Evolutionary conservation across 2,888 invertebrate species (phyloP), one percentile per base, ranked within the genome.

Genomic region (Crocallis elinguaria): DNA sequence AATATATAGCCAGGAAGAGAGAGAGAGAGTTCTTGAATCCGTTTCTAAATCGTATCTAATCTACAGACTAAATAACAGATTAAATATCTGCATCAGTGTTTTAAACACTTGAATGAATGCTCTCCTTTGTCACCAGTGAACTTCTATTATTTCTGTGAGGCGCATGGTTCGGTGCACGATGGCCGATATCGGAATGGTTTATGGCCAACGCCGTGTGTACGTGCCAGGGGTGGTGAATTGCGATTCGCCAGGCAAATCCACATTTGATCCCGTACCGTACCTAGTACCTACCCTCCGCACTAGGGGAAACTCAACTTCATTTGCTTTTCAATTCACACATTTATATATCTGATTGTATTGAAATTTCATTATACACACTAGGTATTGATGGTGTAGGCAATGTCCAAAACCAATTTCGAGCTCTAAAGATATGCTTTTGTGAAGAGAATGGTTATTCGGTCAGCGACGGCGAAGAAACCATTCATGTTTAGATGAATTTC

Each of bases 141-240:
- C 66, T 59, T 65, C 72, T 71, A 70, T 70, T 76, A 75, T 77
- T 75, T 72, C 67, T 72, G 23, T 3, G 23, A 7, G 8, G 23
- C 23, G 23, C 23, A 8, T 64, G 70, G 70, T 64, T 73, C 70
- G 74, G 69, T 71, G 67, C 67, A 70, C 71, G 76, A 73, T 75
- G 75, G 73, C 79, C 77, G 77, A 83, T 86, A 83, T 82, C 77
- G 65, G 71, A 75, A 81, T 86, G 77, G 77, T 86, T 86, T 85
- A 86, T 84, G 71, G 75, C 73, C 77, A 70, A 75, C 78, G 79
- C 73, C 73, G 62, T 71, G 60, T 69, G 71, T 71, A 82, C 84
- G 84, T 86, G 86, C 71, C 65, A 46, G 64, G 76, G 63, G 63
- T 74, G 61, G 67, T 57, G 64, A 77, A 79, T 77, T 66, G 66